Evolutionary conservation across 2,797 vertebrate genomes (phyloP), one percentile per base, ranked within the genome.

Genomic region (Oryzias dopingdopingensis): DNA sequence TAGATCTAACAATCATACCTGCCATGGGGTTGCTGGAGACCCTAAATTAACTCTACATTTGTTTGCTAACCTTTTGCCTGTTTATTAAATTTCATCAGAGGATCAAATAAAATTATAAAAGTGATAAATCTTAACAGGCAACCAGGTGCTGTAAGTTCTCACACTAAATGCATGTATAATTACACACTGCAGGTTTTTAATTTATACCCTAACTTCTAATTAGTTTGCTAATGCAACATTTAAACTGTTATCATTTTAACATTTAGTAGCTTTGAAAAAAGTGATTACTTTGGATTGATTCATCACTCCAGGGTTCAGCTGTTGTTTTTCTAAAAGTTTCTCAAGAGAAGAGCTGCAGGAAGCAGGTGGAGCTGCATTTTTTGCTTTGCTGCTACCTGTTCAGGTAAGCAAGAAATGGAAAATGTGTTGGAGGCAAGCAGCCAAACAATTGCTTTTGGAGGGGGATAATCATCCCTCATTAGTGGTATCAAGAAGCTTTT

Each of bases 381-480:
- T 72, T 50, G 52, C 61, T 61, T 20, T 49, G 72, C 73, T 14
- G 14, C 53, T 76, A 74, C 80, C 77, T 81, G 81, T 62, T 70
- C 13, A 1, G 32, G 44, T 56, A 60, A 56, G 40, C 74, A 57
- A 56, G 8, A 50, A 58, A 42, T n/a, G 4, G 37, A 65, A 41
- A 32, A 24, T 16, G 18, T 12, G 48, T 26, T 18, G 44, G 37
- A 62, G 56, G 65, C 55, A 50, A 52, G 59, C 49, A n/a, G 62
- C 68, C 55, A 57, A 54, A 54, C 68, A 67, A 70, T 42, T 56
- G 64, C 67, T 45, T 17, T 17, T 13, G 14, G 15, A 2, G 44
- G 44, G 17, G n/a, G 37, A 18, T 80, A 68, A 81, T 71, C 60
- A 62, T 20, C 6, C 5, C 65, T 74, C 72, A 79, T 88, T 80